phyloP scores from a whole-genome alignment of 2,888 invertebrate species.

The Callimorpha dominula region DNA sequence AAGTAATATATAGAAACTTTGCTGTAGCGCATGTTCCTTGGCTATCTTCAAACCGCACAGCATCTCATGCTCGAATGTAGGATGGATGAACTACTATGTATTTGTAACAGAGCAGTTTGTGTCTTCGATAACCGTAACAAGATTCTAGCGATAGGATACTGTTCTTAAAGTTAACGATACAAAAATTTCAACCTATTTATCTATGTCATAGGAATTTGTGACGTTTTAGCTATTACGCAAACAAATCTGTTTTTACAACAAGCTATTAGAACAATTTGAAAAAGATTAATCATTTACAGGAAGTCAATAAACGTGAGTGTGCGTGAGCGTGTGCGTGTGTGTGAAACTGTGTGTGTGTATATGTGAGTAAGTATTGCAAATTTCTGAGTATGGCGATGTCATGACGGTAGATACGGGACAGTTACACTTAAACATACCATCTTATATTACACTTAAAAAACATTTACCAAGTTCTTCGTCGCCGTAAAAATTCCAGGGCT shows the following conservation, averaged over 20 bases:
- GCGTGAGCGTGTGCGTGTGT: no score
- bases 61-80: not conserved
- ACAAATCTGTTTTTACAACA: not conserved
- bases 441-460: not conserved
- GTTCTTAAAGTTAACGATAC: not conserved
- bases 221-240: not conserved
- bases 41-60: not conserved
- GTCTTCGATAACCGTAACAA: not conserved
- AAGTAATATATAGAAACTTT: not conserved
- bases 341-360: no score
- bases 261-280: no score
- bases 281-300: no score
- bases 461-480: constrained; percentile 18
- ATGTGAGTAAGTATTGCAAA: no score
- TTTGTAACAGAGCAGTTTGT: not conserved
- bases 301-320: no score
- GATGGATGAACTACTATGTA: not conserved
- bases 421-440: not conserved
- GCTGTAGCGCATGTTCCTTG: not conserved
- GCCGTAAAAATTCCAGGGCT: constrained; percentile 89
- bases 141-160: not conserved
- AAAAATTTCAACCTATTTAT: not conserved
- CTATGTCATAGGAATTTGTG: not conserved
- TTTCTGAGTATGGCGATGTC: not conserved
- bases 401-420: not conserved